Percentiles rank a stretch among this genome's conserved stretches.
phyloP scores from a whole-genome alignment of 1,140 invertebrate species.

The Catajapyx aquilonaris region DNA sequence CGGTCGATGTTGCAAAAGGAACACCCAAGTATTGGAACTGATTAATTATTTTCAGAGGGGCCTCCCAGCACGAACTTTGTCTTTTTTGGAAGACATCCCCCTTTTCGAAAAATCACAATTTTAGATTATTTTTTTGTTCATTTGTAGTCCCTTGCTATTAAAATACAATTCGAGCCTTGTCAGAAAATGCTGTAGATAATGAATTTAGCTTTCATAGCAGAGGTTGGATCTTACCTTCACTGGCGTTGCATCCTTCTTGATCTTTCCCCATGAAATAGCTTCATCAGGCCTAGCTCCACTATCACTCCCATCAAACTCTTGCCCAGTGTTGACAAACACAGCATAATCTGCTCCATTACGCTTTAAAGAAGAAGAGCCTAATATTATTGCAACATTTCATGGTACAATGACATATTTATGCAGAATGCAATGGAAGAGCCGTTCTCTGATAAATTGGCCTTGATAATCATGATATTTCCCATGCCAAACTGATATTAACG shows the following conservation, averaged over 20 bases:
- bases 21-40: too few species aligned
- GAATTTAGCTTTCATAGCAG: too few species aligned
- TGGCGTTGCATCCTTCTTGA: conserved; percentile 65
- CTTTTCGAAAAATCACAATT: not conserved
- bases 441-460: too few species aligned
- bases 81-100: not conserved
- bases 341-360: conserved; percentile 95
- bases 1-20: too few species aligned
- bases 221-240: conserved; percentile 54
- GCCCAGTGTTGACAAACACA: conserved; percentile 92
- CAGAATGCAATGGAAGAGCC: too few species aligned
- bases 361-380: conserved; percentile 26
- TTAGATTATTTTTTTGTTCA: conserved; percentile 1
- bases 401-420: conserved; percentile 2
- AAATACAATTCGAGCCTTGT: not conserved
- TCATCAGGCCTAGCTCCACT: conserved; percentile 94
- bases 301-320: conserved; percentile 97
- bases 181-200: not conserved
- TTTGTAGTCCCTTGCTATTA: not conserved
- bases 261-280: conserved; percentile 97
- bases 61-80: not conserved
- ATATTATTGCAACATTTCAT: conserved; percentile 1
- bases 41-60: not conserved
- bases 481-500: too few species aligned
- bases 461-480: too few species aligned